A percentile compares a stretch with the other conserved stretches of the same genome.
phyloP scores from a whole-genome alignment of 2,797 vertebrate genomes.

The Periparus ater region DNA sequence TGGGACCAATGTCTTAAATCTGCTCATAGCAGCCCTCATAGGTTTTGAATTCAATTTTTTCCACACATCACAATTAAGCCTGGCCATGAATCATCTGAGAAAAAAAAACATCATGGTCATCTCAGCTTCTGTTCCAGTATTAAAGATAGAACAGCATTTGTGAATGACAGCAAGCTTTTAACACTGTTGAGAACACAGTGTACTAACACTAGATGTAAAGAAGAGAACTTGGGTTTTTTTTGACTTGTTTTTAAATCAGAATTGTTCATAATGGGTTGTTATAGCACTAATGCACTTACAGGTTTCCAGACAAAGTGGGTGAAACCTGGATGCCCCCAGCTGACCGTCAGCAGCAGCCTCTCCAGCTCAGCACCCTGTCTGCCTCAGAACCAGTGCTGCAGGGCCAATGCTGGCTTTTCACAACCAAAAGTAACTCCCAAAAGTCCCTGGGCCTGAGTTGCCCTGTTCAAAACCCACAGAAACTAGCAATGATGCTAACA shows the following conservation, averaged over 20 bases:
- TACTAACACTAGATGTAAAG: background rate
- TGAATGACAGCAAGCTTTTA: background rate
- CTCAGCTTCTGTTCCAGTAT: background rate
- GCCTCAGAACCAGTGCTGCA: accelerated
- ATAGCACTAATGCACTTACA: background rate
- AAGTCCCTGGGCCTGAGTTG: background rate
- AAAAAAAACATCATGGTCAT: background rate
- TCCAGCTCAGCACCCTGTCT: accelerated
- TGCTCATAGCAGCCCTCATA: background rate
- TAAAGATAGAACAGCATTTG: background rate
- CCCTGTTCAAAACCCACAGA: background rate
- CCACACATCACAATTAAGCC: background rate
- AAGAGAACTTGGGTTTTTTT: background rate
- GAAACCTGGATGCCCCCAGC: background rate
- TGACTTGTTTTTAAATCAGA: background rate
- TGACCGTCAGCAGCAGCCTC: background rate
- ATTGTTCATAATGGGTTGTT: background rate
- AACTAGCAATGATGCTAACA: background rate
- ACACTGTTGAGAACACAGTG: background rate
- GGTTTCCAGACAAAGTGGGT: background rate
- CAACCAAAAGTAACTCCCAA: background rate
- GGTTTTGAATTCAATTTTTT: background rate
- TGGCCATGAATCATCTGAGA: background rate
- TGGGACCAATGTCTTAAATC: background rate
- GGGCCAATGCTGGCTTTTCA: background rate